Base-by-base conservation (phyloP, 2,888 invertebrate species). In the Escarpia spicata region DNA sequence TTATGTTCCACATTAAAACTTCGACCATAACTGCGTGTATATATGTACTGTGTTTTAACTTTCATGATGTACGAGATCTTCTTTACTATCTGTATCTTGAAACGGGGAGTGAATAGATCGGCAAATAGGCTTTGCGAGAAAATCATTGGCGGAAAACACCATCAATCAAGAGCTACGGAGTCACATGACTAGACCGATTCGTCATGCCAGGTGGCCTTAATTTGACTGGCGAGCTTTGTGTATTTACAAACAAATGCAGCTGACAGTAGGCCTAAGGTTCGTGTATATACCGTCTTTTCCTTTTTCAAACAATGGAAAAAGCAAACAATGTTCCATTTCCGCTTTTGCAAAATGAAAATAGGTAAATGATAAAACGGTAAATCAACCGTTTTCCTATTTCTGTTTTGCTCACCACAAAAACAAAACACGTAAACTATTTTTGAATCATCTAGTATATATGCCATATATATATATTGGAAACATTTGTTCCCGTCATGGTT, bases 131-230 rank as follows among this genome's bases (percentile, higher is more conserved):
- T 75, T 26, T 26, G 75, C 75, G 26, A 75, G 75, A 26, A 75
- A 75, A 75, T 75, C 75, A 75, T 75, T 75, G 75, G 75, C 75
- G 75, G 75, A 75, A 26, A 75, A 75, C 75, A 26, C n/a, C 75
- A 75, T 75, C 75, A 75, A 75, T 75, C 75, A 75, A 75, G 75
- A 26, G 75, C 75, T 26, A 15, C 19, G 6, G 75, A 4, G 75
- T 75, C 75, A 75, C 75, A 75, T 75, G 75, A 75, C 75, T 26
- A 75, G 26, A 75, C 75, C 75, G 26, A 75, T 75, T 75, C 75
- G 75, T 75, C n/a, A 75, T 19, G 75, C 75, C 75, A 75, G 75
- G 75, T 75, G 75, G 75, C 75, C 75, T 75, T 75, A 75, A 75
- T 75, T 75, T 75, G 75, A 75, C 75, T 75, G n/a, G 26, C 75